Conservation (phyloP, 1,140 invertebrate species). For the Cryptotermes secundus region DNA sequence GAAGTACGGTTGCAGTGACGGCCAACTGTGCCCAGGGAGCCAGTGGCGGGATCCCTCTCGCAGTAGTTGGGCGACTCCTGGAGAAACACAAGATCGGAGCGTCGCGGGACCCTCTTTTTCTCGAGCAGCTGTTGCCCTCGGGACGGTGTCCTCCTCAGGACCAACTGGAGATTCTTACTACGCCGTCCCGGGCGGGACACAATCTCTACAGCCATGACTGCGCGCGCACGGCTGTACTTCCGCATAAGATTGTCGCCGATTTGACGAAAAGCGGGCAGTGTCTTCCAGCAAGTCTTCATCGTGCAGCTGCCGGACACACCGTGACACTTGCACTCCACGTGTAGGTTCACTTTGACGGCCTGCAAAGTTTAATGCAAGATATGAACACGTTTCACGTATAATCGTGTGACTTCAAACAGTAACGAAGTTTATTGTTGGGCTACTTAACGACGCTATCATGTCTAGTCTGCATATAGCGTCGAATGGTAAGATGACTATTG, state of each 20-base stretch:
- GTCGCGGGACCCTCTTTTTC: constrained; percentile 44
- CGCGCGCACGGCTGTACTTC: constrained; percentile 79
- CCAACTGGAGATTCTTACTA: constrained; percentile 45
- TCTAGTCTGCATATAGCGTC: too few species aligned
- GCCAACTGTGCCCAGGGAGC: constrained; percentile 82
- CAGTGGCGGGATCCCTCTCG: constrained; percentile 68
- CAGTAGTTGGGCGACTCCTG: constrained; percentile 92
- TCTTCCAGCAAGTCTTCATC: constrained; percentile 92
- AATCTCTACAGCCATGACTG: constrained; percentile 60
- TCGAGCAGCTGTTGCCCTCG: constrained; percentile 38
- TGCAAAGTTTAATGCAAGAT: constrained; percentile 48
- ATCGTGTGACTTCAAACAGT: too few species aligned
- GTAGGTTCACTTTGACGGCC: constrained; percentile 79
- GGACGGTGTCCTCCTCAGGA: constrained; percentile 50
- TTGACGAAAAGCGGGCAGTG: constrained; percentile 78
- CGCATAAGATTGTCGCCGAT: constrained; percentile 81
- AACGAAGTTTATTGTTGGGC: too few species aligned
- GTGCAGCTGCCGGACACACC: constrained; percentile 95
- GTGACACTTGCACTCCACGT: constrained; percentile 92
- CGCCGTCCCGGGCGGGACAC: constrained; percentile 42
- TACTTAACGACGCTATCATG: too few species aligned
- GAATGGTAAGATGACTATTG: too few species aligned
- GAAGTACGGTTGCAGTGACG: constrained; percentile 83
- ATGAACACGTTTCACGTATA: too few species aligned
- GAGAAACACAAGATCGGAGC: constrained; percentile 84